These are phyloP conservation scores for Eupithecia exiguata DNA, from an alignment of 2,888 invertebrate species.

Conservation along the genomic window DNA sequence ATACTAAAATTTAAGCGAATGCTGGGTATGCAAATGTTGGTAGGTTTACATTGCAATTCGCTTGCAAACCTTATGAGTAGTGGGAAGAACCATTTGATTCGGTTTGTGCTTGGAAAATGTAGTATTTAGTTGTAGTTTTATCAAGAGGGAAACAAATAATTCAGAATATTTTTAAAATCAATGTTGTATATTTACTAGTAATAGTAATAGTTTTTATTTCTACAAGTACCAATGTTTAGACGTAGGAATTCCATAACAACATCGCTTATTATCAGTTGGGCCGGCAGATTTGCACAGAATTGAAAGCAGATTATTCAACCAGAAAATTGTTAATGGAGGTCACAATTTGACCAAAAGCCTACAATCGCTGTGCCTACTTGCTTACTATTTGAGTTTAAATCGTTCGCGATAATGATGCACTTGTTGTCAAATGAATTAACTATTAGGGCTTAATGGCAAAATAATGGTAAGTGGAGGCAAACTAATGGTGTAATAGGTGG, in stretches of 20 bases:
- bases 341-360: constrained; percentile 25
- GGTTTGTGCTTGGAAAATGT: background rate
- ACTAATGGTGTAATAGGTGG: background rate
- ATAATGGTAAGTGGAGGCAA: background rate
- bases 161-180: too few species aligned
- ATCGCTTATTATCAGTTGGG: constrained; percentile 32
- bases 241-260: constrained; percentile 23
- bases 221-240: background rate
- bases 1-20: too few species aligned
- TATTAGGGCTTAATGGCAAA: background rate
- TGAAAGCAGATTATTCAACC: constrained; percentile 26
- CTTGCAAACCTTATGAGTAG: too few species aligned
- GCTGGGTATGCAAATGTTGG: too few species aligned
- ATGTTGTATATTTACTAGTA: too few species aligned
- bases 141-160: too few species aligned
- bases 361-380: constrained; percentile 10
- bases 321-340: constrained; percentile 30
- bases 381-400: constrained; percentile 18
- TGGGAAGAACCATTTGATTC: background rate
- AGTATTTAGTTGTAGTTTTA: background rate
- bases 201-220: background rate
- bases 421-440: constrained; percentile 2
- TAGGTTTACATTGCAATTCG: too few species aligned
- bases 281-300: constrained; percentile 27
- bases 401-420: background rate